Conservation (phyloP, 2,888 invertebrate genomes). For the Boloria selene region DNA sequence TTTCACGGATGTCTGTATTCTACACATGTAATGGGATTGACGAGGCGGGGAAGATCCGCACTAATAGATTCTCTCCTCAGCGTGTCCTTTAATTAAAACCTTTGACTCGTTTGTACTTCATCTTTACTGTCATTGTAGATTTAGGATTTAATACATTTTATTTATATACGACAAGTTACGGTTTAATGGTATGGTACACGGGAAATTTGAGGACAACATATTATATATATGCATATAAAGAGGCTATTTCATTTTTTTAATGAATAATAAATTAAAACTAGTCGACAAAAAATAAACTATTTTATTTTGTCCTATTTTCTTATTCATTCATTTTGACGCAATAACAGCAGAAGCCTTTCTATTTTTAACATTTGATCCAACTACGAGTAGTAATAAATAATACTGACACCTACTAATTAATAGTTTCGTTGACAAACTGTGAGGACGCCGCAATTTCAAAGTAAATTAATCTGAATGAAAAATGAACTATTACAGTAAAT, state of each 20-base stretch:
- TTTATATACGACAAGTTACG: neutral
- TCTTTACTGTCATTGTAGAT: slow-evolving; percentile 5
- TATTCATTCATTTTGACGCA: too few relatives aligned
- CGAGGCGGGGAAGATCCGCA: neutral
- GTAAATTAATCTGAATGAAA: neutral
- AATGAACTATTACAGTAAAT: slow-evolving; percentile 1
- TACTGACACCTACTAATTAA: too few relatives aligned
- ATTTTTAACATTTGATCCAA: too few relatives aligned
- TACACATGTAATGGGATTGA: slow-evolving; percentile 17
- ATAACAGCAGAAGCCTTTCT: too few relatives aligned
- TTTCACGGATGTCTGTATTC: slow-evolving; percentile 2
- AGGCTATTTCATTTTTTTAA: too few relatives aligned
- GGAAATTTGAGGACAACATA: neutral
- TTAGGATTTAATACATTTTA: neutral
- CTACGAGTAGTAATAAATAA: too few relatives aligned
- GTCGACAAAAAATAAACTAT: too few relatives aligned
- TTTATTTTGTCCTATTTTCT: too few relatives aligned
- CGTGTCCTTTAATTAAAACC: slow-evolving; percentile 6
- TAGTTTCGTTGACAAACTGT: too few relatives aligned
- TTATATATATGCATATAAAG: neutral
- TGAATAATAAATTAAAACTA: too few relatives aligned
- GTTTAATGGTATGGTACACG: neutral
- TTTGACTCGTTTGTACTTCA: slow-evolving; percentile 1
- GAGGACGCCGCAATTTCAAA: too few relatives aligned
- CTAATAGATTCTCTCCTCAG: slow-evolving; percentile 1